These are phyloP conservation scores for Tethea ocularis DNA, from an alignment of 2,888 invertebrate species.

Conservation along the genomic window DNA sequence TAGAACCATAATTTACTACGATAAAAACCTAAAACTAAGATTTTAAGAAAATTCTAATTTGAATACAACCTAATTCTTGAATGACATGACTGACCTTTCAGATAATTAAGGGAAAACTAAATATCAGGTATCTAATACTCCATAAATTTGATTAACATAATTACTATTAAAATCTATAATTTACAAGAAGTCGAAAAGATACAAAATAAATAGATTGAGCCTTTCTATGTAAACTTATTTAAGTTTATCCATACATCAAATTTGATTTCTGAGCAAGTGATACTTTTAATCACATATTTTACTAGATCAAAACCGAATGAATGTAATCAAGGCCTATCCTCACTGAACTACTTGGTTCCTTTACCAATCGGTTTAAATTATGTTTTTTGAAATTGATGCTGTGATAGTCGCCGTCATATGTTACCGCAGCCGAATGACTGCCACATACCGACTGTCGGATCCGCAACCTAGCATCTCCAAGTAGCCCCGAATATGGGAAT, in stretches of 20 bases:
- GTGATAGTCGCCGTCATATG: too few species aligned
- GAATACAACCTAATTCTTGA: constrained; percentile 19
- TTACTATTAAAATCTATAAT: constrained; percentile 13
- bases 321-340: too few species aligned
- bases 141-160: constrained; percentile 18
- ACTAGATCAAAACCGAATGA: too few species aligned
- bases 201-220: constrained; percentile 3
- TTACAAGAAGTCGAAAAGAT: constrained; percentile 1
- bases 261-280: not conserved
- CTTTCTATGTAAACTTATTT: not conserved
- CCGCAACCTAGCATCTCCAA: too few species aligned
- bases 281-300: too few species aligned
- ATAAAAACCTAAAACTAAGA: constrained; percentile 21
- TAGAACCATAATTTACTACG: constrained; percentile 35
- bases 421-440: too few species aligned
- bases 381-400: too few species aligned
- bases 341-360: too few species aligned
- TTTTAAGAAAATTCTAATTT: not conserved
- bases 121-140: constrained; percentile 51
- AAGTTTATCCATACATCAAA: not conserved
- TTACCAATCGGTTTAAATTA: too few species aligned
- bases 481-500: too few species aligned
- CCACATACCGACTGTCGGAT: too few species aligned
- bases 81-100: constrained; percentile 45
- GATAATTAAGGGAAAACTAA: constrained; percentile 33